Conservation (phyloP, 2,797 vertebrate genomes). For the Gouania willdenowi region DNA sequence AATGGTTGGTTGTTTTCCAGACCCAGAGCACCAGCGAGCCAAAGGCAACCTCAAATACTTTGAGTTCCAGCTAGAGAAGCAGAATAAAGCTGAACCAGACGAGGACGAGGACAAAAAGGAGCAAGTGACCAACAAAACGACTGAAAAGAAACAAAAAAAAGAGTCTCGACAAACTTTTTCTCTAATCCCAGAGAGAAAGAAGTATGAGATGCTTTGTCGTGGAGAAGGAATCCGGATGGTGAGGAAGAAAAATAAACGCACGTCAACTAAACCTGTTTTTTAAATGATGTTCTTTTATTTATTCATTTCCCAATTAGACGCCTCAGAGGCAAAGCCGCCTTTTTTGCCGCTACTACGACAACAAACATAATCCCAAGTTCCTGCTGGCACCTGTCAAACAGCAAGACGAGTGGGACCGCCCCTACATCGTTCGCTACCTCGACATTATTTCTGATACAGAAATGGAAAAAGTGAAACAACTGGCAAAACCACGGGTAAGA, state of each 20-base stretch:
- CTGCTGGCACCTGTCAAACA: constrained; percentile 86
- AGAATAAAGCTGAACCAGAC: constrained; percentile 72
- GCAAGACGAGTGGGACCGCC: constrained; percentile 96
- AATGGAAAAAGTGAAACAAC: constrained; percentile 86
- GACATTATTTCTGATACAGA: constrained; percentile 91
- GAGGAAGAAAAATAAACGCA: constrained; percentile 34
- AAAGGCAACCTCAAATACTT: constrained; percentile 94
- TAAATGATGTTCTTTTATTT: too few relatives aligned
- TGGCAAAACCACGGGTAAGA: constrained; percentile 94
- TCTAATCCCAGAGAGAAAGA: constrained; percentile 89
- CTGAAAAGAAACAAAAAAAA: constrained; percentile 20
- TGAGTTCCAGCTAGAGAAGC: constrained; percentile 91
- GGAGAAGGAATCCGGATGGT: constrained; percentile 94
- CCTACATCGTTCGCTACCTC: constrained; percentile 89
- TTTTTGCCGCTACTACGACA: constrained; percentile 92
- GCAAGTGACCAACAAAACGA: constrained; percentile 46
- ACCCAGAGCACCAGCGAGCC: constrained; percentile 92
- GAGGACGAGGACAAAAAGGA: constrained; percentile 25
- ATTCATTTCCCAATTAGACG: constrained; percentile 80
- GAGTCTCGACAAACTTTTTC: constrained; percentile 52
- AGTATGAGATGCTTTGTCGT: constrained; percentile 96
- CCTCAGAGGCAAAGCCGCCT: constrained; percentile 85
- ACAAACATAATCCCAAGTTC: constrained; percentile 79
- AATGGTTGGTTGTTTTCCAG: constrained; percentile 67
- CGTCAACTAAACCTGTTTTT: neutral